Evolutionary conservation across 2,888 invertebrate species (phyloP), one percentile per base, ranked within the genome.

Genomic region (Platerodrilus igneus): DNA sequence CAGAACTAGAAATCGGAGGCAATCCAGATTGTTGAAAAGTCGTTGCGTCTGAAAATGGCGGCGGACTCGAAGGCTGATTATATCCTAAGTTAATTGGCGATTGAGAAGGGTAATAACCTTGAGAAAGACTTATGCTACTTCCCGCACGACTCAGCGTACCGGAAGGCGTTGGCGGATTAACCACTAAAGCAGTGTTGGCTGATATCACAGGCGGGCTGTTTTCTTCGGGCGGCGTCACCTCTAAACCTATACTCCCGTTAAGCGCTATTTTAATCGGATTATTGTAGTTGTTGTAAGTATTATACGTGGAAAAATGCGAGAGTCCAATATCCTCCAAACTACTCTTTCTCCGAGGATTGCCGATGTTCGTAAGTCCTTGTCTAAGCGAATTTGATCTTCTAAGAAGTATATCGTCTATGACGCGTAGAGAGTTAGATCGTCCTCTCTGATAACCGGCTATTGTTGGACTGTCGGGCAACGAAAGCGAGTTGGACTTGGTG

Each of bases 401-500:
- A 50, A 91, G 70, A 21, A 90, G 69, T 53, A 88, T 86, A 59
- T 91, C 91, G 60, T 89, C 91, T 43, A 85, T 86, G 41, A 91
- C 86, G 52, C 91, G 77, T 46, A 91, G 74, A 27, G 90, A 90
- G 68, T 91, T 91, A 40, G 90, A 90, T 13, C 64, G 49, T 47
- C 86, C 85, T 50, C 89, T 76, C 59, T 85, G 80, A 57, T 83
- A 81, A 21, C 85, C 84, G 50, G 83, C 76, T 50, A 87, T 83
- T 42, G 87, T 87, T 34, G 89, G 88, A 66, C 88, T 90, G 68
- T 91, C 90, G 32, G 91, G 91, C 55, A 91, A 73, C 40, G 89
- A 90, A 52, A 91, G 75, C 37, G 90, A 90, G 71, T 91, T 91
- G 36, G 89, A 86, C 71, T 91, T 91, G 50, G 87, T 86, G 51